These are phyloP conservation scores for Sphyrna mokarran DNA, from an alignment of 2,113 vertebrate species.

Conservation along the genomic window DNA sequence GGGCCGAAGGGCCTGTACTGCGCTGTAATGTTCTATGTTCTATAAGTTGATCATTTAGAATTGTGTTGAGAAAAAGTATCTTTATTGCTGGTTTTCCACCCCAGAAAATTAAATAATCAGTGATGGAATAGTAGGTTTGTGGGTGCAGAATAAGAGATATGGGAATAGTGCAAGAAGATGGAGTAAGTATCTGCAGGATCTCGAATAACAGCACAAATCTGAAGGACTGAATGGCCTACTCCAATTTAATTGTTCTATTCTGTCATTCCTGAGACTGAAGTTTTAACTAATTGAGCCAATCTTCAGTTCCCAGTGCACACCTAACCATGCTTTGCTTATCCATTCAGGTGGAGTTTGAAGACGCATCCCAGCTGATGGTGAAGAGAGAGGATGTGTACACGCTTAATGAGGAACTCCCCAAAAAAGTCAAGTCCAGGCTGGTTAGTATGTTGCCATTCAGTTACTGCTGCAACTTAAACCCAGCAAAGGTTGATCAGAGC, in stretches of 20 bases:
- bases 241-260: background rate
- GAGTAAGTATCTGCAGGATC: background rate
- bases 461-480: background rate
- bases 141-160: background rate
- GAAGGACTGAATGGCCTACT: background rate
- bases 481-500: no score
- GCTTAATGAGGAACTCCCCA: conserved; percentile 92
- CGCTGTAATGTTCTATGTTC: no score
- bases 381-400: conserved; percentile 95
- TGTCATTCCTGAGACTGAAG: background rate
- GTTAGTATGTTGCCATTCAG: conserved; percentile 53
- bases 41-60: no score
- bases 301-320: background rate
- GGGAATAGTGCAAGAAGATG: background rate
- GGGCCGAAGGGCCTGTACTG: no score
- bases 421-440: conserved; percentile 91
- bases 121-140: background rate
- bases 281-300: background rate
- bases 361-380: conserved; percentile 86
- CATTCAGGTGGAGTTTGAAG: conserved; percentile 91
- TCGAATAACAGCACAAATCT: background rate
- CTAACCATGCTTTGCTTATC: background rate
- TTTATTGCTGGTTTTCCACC: background rate
- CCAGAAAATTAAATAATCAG: background rate
- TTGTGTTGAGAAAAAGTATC: no score